These are phyloP conservation scores for Ptychobarbus kaznakovi DNA, from an alignment of 2,797 vertebrate genomes.

Conservation along the genomic window DNA sequence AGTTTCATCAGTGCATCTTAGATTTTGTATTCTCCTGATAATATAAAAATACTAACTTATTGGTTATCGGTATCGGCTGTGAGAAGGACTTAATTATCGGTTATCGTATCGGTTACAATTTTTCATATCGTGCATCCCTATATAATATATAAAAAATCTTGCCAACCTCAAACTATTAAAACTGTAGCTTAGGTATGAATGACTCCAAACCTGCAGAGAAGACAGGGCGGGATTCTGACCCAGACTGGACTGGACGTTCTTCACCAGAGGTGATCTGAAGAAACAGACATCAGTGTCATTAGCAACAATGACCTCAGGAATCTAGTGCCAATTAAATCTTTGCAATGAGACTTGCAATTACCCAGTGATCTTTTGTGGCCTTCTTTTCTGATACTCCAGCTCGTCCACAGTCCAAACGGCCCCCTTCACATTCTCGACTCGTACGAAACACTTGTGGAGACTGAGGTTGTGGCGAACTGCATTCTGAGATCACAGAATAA, in stretches of 20 bases:
- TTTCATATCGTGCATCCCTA: too few relatives aligned
- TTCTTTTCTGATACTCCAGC: slow-evolving; percentile 97
- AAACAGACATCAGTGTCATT: slow-evolving; percentile 33
- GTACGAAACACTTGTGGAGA: slow-evolving; percentile 99
- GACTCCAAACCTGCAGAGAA: slow-evolving; percentile 77
- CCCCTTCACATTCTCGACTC: slow-evolving; percentile 98
- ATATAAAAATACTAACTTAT: too few relatives aligned
- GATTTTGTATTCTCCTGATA: too few relatives aligned
- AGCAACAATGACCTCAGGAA: slow-evolving; percentile 10
- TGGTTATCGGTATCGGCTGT: too few relatives aligned
- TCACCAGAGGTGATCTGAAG: slow-evolving; percentile 60
- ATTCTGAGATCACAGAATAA: slow-evolving; percentile 80
- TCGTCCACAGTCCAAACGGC: slow-evolving; percentile 99
- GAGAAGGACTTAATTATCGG: too few relatives aligned
- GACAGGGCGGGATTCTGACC: slow-evolving; percentile 62
- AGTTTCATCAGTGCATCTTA: too few relatives aligned
- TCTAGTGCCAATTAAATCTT: slow-evolving; percentile 64
- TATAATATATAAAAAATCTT: neutral
- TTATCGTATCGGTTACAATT: too few relatives aligned
- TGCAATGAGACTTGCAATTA: slow-evolving; percentile 68
- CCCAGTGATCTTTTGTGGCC: slow-evolving; percentile 97
- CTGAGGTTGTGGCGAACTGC: slow-evolving; percentile 99
- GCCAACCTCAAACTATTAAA: neutral
- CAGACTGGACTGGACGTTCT: slow-evolving; percentile 57
- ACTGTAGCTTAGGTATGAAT: neutral